Conservation (phyloP, 2,113 vertebrate species). For the Lagopus leucura region DNA sequence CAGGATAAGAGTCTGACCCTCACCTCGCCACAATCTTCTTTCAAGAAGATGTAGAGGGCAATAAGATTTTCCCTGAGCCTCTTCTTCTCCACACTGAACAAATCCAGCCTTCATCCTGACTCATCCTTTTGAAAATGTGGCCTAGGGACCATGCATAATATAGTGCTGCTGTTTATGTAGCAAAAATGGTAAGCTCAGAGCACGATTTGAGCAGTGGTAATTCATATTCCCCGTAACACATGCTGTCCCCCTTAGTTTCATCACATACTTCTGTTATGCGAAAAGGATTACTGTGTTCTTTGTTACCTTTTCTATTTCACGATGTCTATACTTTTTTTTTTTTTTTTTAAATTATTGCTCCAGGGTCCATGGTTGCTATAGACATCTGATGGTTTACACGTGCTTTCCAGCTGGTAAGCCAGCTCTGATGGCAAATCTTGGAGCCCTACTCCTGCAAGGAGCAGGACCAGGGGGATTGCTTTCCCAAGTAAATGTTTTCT, state of each 20-base stretch:
- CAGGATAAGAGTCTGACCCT: no score
- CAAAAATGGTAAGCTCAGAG: not conserved
- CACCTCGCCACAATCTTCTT: no score
- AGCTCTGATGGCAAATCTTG: not conserved
- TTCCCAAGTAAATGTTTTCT: not conserved
- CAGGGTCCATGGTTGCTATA: not conserved
- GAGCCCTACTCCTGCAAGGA: not conserved
- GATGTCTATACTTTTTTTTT: not conserved
- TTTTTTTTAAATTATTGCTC: not conserved
- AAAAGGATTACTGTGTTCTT: not conserved
- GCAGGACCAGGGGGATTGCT: not conserved
- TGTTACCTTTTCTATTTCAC: not conserved
- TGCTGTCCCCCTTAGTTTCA: not conserved
- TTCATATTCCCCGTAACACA: not conserved
- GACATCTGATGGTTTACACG: not conserved
- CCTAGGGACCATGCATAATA: fast-evolving
- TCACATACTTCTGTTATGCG: not conserved
- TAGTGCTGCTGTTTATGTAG: not conserved
- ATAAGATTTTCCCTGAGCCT: no score
- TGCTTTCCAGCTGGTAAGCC: not conserved
- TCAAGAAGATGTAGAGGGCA: no score
- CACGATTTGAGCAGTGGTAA: not conserved
- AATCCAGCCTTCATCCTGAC: no score
- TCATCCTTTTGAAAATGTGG: not conserved
- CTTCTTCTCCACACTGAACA: no score